Evolutionary conservation across 2,797 vertebrate species (phyloP).

Genomic region (Fistularia tabacaria): DNA sequence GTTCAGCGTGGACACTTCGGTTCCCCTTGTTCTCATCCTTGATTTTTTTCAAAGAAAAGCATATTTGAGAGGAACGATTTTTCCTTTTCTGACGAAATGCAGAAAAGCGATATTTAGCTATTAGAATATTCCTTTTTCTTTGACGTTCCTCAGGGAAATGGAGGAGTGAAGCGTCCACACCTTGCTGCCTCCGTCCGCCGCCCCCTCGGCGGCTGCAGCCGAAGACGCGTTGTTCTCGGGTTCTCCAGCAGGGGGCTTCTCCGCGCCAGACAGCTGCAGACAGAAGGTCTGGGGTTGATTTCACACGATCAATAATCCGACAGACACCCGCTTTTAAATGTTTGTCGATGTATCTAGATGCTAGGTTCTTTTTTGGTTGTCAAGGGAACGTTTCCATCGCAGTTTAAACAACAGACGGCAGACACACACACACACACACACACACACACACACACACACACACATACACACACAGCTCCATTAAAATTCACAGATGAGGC

Average conservation of each 20-base stretch:
- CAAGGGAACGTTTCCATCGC: no score
- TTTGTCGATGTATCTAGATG: background rate
- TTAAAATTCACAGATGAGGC: background rate
- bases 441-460: background rate
- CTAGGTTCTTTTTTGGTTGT: no score
- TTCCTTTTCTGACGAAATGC: no score
- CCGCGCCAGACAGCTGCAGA: conserved; percentile 55
- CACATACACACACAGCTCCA: conserved; percentile 17
- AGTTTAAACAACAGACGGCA: background rate
- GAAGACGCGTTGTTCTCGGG: conserved; percentile 62
- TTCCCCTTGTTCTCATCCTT: background rate
- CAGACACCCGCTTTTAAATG: background rate
- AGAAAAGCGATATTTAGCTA: no score
- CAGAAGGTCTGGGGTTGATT: background rate
- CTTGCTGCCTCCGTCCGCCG: conserved; percentile 76
- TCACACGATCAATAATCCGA: background rate
- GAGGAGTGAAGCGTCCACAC: conserved; percentile 34
- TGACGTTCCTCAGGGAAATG: background rate
- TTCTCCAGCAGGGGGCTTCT: conserved; percentile 72
- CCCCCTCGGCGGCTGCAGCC: conserved; percentile 53
- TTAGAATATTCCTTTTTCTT: no score
- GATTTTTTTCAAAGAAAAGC: background rate
- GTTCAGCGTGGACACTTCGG: background rate
- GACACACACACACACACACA: conserved; percentile 5
- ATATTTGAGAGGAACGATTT: no score